Evolutionary conservation across 2,113 vertebrate genomes (phyloP).

Genomic region (Channa argus): DNA sequence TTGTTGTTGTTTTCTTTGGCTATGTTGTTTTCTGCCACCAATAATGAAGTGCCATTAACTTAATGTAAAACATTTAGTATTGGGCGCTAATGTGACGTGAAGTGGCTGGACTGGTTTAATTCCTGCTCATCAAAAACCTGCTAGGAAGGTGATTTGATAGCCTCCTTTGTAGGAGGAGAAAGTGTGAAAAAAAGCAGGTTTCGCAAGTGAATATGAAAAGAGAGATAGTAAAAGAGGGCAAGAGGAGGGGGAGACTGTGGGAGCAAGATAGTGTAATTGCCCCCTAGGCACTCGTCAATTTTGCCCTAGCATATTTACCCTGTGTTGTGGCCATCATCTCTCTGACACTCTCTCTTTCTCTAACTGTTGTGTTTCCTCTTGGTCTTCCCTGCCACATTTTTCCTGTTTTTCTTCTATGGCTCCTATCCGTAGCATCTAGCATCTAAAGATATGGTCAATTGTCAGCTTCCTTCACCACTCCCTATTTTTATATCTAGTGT

Average conservation of each 20-base stretch:
- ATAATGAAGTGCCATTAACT: too few species aligned
- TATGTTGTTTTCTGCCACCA: too few species aligned
- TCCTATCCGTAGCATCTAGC: constrained; percentile 2
- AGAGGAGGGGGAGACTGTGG: constrained; percentile 47
- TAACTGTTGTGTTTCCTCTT: constrained; percentile 15
- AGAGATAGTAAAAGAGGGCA: constrained; percentile 62
- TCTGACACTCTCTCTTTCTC: constrained; percentile 21
- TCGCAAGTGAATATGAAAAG: background rate
- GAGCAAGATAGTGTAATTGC: constrained; percentile 56
- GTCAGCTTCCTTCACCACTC: constrained; percentile 25
- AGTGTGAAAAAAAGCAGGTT: too few species aligned
- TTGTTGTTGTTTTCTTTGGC: too few species aligned
- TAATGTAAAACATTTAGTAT: too few species aligned
- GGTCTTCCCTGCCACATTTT: constrained; percentile 1
- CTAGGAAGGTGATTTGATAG: background rate
- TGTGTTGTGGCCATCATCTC: constrained; percentile 66
- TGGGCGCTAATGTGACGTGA: too few species aligned
- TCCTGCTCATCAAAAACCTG: background rate
- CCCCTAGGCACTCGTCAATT: constrained; percentile 70
- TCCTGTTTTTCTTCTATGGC: constrained; percentile 12
- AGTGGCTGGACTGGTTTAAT: background rate
- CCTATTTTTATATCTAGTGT: constrained; percentile 15
- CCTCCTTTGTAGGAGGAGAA: background rate
- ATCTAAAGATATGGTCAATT: constrained; percentile 7
- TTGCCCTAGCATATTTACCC: constrained; percentile 75